Percentiles rank a stretch among this genome's conserved stretches.
These are phyloP conservation scores for Cercopithecus diana DNA, from an alignment of 2,797 vertebrate species.

Conservation along the genomic window DNA sequence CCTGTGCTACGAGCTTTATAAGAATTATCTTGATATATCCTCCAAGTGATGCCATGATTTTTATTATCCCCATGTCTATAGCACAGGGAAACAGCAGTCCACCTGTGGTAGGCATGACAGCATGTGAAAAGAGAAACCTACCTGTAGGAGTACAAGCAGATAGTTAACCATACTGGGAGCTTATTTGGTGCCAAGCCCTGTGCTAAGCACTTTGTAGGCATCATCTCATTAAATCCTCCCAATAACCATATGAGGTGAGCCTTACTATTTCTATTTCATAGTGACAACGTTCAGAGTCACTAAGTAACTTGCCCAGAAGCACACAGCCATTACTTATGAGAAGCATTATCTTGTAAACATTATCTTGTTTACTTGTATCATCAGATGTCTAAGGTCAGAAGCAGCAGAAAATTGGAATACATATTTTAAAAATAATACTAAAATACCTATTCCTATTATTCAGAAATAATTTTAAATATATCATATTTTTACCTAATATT, in stretches of 20 bases:
- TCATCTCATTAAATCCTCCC: not conserved
- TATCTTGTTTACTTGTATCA: not conserved
- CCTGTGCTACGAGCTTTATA: not conserved
- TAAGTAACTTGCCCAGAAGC: not conserved
- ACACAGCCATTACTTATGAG: not conserved
- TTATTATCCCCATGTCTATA: not conserved
- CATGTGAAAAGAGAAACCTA: not conserved
- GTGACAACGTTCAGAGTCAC: not conserved
- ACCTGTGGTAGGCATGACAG: not conserved
- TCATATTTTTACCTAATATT: not conserved
- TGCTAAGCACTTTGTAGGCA: not conserved
- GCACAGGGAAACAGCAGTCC: not conserved
- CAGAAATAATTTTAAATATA: constrained; percentile 11
- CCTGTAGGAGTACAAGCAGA: not conserved
- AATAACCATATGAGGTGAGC: not conserved
- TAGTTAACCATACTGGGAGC: not conserved
- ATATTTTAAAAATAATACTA: constrained; percentile 7
- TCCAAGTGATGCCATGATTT: not conserved
- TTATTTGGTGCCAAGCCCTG: not conserved
- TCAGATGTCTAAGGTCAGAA: not conserved
- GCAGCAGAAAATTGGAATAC: constrained; percentile 4
- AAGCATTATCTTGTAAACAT: not conserved
- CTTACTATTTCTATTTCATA: not conserved
- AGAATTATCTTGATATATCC: not conserved
- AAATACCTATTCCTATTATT: not conserved